phyloP scores from a whole-genome alignment of 2,113 vertebrate species.

The Turnix velox region DNA sequence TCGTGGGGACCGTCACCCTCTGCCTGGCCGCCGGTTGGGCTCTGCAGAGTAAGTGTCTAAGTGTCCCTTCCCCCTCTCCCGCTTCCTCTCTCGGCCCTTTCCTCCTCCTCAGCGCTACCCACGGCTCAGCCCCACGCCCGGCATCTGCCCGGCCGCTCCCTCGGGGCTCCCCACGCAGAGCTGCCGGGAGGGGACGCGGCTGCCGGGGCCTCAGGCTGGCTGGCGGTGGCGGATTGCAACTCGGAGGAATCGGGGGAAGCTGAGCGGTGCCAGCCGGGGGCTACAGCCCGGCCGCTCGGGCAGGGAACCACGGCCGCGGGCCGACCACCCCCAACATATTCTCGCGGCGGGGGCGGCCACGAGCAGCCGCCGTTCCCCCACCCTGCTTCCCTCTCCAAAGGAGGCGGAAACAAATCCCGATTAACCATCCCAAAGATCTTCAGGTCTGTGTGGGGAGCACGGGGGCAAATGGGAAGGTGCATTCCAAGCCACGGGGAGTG shows the following conservation, averaged over 20 bases:
- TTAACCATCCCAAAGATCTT: not conserved
- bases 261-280: not conserved
- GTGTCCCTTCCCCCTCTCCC: not conserved
- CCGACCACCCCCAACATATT: not conserved
- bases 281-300: not conserved
- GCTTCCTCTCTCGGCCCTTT: not conserved
- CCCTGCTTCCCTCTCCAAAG: not conserved
- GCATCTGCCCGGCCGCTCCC: not conserved
- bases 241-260: not conserved
- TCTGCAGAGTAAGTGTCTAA: slow-evolving; percentile 70
- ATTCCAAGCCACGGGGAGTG: rapidly evolving
- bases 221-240: not conserved
- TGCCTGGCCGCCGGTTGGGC: slow-evolving; percentile 62
- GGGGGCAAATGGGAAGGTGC: not conserved
- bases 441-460: not conserved
- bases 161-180: not conserved
- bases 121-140: not conserved
- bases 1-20: slow-evolving; percentile 52
- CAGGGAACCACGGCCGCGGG: not conserved
- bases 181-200: not conserved
- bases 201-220: not conserved
- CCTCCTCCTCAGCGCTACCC: not conserved
- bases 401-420: too few species aligned
- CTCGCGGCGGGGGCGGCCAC: not conserved
- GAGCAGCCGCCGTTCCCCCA: not conserved